Conservation (phyloP, 1,140 invertebrate genomes). For the Drosophila pseudoobscura region DNA sequence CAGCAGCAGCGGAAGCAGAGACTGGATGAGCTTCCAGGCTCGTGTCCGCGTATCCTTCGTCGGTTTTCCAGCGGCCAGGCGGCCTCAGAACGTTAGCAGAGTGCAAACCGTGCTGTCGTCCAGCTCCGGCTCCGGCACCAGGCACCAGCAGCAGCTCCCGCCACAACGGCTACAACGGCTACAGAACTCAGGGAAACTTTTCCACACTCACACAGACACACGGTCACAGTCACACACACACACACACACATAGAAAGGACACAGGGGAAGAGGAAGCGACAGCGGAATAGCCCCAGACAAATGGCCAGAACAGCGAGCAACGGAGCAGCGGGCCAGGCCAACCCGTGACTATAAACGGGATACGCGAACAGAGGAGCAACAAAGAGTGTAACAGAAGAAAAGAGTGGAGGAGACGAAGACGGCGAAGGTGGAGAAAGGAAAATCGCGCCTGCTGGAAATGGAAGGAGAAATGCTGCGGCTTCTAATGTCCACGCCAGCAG, state of each 20-base stretch:
- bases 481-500: constrained; percentile 33
- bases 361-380: constrained; percentile 11
- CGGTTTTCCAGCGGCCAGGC: constrained; percentile 46
- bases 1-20: background rate
- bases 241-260: constrained; percentile 2
- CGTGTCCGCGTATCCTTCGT: constrained; percentile 12
- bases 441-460: constrained; percentile 31
- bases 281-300: constrained; percentile 51
- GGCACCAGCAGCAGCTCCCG: constrained; percentile 24
- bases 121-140: constrained; percentile 33
- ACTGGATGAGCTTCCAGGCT: constrained; percentile 34
- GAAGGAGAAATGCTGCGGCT: constrained; percentile 32
- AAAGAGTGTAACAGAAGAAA: constrained; percentile 4
- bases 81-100: constrained; percentile 63
- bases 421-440: constrained; percentile 5
- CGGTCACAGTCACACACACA: constrained; percentile 3
- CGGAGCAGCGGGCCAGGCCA: constrained; percentile 25
- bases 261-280: constrained; percentile 4
- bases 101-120: constrained; percentile 62
- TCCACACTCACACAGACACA: constrained; percentile 49
- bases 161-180: constrained; percentile 36
- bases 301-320: constrained; percentile 49
- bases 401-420: constrained; percentile 2
- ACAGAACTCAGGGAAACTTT: constrained; percentile 65
- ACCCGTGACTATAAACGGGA: constrained; percentile 36